Conservation (phyloP, 2,113 vertebrate genomes). For the Bujurquina vittata region DNA sequence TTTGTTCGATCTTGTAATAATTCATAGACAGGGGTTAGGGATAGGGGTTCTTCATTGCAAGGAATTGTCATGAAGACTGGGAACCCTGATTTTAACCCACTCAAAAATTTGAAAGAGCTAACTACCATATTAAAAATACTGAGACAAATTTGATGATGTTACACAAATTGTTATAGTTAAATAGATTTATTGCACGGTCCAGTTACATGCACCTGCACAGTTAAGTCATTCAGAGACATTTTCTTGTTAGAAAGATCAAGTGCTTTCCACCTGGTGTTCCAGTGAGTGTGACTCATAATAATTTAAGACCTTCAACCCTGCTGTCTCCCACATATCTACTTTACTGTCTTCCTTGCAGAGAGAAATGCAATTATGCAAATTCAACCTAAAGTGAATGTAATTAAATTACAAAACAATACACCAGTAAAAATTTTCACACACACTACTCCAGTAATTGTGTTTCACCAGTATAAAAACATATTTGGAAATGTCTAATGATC, state of each 20-base stretch:
- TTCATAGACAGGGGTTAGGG: too few species aligned
- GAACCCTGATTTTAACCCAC: background rate
- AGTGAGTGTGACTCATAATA: constrained; percentile 5
- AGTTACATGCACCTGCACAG: background rate
- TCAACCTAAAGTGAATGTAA: constrained; percentile 9
- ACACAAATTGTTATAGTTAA: background rate
- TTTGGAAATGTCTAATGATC: constrained; percentile 13
- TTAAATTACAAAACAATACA: constrained; percentile 22
- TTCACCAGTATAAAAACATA: constrained; percentile 1
- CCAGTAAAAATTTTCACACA: background rate
- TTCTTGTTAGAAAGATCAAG: background rate
- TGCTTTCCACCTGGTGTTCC: constrained; percentile 15
- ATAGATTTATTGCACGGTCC: background rate
- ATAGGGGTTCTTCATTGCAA: background rate
- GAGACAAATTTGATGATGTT: background rate
- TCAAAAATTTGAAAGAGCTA: background rate
- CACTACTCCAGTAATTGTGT: background rate
- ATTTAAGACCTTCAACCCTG: background rate
- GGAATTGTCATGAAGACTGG: background rate
- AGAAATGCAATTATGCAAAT: constrained; percentile 28
- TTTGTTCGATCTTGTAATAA: background rate
- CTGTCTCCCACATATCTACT: constrained; percentile 21
- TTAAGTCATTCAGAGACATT: background rate
- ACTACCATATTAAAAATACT: background rate
- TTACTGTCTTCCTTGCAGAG: constrained; percentile 18